Conservation (phyloP, 2,888 invertebrate species). For the Pammene fasciana region DNA sequence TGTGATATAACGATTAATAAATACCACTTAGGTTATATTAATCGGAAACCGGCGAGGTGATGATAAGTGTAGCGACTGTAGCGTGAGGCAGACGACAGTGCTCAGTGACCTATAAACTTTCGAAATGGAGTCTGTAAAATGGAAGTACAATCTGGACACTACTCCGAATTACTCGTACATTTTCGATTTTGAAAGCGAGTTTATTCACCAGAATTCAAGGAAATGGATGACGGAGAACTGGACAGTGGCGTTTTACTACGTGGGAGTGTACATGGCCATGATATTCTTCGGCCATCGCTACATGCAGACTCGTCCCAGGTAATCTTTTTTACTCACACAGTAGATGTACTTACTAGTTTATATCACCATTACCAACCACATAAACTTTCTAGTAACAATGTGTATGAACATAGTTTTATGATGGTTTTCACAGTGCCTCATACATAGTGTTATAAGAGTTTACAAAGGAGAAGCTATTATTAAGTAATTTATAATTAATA, state of each 20-base stretch:
- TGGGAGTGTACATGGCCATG: slow-evolving; percentile 95
- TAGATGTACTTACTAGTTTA: background rate
- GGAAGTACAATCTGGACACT: slow-evolving; percentile 80
- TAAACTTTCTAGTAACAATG: slow-evolving; percentile 26
- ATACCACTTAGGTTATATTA: slow-evolving; percentile 69
- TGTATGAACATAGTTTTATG: background rate
- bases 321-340: slow-evolving; percentile 53
- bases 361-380: no score
- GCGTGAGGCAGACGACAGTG: slow-evolving; percentile 45
- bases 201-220: slow-evolving; percentile 93
- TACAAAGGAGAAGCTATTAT: no score
- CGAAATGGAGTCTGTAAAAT: slow-evolving; percentile 70
- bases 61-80: slow-evolving; percentile 73
- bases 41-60: slow-evolving; percentile 67
- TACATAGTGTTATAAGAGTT: no score
- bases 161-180: slow-evolving; percentile 96
- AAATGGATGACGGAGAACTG: slow-evolving; percentile 98
- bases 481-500: no score
- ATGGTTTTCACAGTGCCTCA: no score
- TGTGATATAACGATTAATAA: slow-evolving; percentile 76
- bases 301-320: slow-evolving; percentile 95
- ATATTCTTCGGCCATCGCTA: slow-evolving; percentile 97
- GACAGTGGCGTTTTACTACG: slow-evolving; percentile 95
- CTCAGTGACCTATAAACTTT: slow-evolving; percentile 44
- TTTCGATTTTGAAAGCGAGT: slow-evolving; percentile 97